phyloP scores from a whole-genome alignment of 2,888 invertebrate species.

The Aproaerema taeniolella region DNA sequence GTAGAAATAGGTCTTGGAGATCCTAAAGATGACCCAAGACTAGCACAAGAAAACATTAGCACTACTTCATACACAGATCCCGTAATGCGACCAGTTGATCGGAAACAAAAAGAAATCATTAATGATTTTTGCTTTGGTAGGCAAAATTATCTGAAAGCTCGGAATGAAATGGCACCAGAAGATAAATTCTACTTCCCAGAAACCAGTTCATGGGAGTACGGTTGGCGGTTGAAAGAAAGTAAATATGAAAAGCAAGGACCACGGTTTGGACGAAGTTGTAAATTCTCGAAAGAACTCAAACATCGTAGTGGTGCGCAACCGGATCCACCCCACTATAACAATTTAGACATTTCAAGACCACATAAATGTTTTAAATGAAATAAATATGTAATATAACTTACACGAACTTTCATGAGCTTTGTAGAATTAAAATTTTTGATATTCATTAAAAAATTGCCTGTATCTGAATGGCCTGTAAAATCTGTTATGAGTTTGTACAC shows the following conservation, averaged over 20 bases:
- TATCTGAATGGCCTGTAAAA: too few relatives aligned
- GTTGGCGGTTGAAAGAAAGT: conserved; percentile 4
- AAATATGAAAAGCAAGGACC: background rate
- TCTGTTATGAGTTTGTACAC: too few relatives aligned
- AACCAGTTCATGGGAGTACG: background rate
- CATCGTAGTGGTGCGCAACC: background rate
- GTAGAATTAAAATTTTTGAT: too few relatives aligned
- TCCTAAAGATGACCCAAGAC: conserved; percentile 1
- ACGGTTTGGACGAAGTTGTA: background rate
- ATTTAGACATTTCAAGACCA: background rate
- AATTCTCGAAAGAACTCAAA: too few relatives aligned
- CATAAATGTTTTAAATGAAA: background rate
- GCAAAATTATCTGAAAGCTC: too few relatives aligned
- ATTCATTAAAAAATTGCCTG: too few relatives aligned
- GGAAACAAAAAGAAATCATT: background rate
- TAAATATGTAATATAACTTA: too few relatives aligned
- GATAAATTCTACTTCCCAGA: conserved; percentile 4
- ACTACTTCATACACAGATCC: background rate
- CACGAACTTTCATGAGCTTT: too few relatives aligned
- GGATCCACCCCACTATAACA: conserved; percentile 3
- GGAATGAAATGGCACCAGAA: too few relatives aligned
- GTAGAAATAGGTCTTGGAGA: background rate
- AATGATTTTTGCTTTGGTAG: too few relatives aligned
- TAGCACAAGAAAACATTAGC: background rate
- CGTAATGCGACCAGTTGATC: conserved; percentile 1